Base-by-base conservation (phyloP, 2,888 invertebrate genomes). In the Amblyjoppa fuscipennis region DNA sequence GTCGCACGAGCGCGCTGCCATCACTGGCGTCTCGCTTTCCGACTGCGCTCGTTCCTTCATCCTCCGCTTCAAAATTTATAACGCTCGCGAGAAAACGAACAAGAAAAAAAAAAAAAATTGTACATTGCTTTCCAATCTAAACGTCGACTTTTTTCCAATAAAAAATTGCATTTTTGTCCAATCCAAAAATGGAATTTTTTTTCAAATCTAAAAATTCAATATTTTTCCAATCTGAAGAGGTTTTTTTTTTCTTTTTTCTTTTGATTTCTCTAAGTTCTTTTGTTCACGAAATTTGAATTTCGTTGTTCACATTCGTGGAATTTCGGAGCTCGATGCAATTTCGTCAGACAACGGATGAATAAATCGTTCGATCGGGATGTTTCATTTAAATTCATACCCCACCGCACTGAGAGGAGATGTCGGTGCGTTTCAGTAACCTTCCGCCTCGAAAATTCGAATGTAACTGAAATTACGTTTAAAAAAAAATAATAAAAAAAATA, bases 1-100 rank as follows among this genome's bases (percentile, higher is more conserved):
- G 88, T 84, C 87, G 85, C 86, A 83, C 38, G 66, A 59, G 84
- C 84, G 88, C 89, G 85, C 86, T 87, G 83, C 85, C 86, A 88
- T 88, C 88, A 88, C 61, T 38, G 25, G 41, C 68, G 28, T 56
- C 45, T 66, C 56, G 66, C 76, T 80, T 71, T 66, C 28, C 75
- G 75, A 76, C 70, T 51, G 61, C 69, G 71, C 71, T 74, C 4
- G 28, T 76, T 41, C 51, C 53, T 74, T 66, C 70, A 34, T 28
- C 56, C 53, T 31, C 34, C 41, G 34, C 53, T 80, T 75, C 28
- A 28, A 31, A 51, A 31, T 28, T 34, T 28, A 31, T 53, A 31
- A 53, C 75, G 9, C 11, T 5, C n/a, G 28, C 6, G 6, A n/a
- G 13, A 28, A 1, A 31, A 31, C 61, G 61, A 53, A 34, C n/a